These are phyloP conservation scores for Amphilophus citrinellus DNA, from an alignment of 2,113 vertebrate species.

Conservation along the genomic window DNA sequence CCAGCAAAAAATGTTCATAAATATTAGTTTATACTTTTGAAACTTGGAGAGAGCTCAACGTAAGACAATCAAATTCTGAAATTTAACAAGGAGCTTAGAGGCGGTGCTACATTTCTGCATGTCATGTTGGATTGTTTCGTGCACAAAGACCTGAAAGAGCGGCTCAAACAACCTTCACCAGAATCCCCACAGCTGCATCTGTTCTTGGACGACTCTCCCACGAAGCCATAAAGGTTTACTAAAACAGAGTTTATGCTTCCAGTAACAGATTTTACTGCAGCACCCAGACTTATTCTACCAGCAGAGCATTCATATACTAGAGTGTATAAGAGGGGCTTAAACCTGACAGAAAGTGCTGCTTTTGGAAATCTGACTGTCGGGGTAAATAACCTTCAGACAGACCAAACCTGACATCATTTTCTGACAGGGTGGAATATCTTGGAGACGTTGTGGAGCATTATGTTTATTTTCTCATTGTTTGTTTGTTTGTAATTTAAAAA, in stretches of 20 bases:
- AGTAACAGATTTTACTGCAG: neutral
- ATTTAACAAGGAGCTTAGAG: neutral
- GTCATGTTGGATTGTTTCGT: neutral
- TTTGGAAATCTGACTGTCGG: neutral
- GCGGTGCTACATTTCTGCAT: neutral
- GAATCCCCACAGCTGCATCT: neutral
- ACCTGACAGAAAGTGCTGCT: neutral
- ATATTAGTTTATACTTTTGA: neutral
- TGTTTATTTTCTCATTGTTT: neutral
- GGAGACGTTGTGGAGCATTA: neutral
- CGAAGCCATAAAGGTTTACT: rapidly evolving
- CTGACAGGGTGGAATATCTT: neutral
- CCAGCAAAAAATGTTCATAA: neutral
- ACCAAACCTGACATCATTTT: neutral
- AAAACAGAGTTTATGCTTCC: neutral
- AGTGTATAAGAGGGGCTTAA: neutral
- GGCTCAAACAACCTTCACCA: neutral
- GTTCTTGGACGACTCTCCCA: neutral
- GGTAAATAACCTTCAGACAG: neutral
- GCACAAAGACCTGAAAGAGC: neutral
- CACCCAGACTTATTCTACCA: neutral
- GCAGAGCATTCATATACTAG: neutral
- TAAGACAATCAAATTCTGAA: neutral
- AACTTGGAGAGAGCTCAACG: neutral
- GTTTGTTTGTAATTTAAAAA: neutral